Evolutionary conservation across 2,113 vertebrate species (phyloP), one percentile per base, ranked within the genome.

Genomic region (Calcarius ornatus): DNA sequence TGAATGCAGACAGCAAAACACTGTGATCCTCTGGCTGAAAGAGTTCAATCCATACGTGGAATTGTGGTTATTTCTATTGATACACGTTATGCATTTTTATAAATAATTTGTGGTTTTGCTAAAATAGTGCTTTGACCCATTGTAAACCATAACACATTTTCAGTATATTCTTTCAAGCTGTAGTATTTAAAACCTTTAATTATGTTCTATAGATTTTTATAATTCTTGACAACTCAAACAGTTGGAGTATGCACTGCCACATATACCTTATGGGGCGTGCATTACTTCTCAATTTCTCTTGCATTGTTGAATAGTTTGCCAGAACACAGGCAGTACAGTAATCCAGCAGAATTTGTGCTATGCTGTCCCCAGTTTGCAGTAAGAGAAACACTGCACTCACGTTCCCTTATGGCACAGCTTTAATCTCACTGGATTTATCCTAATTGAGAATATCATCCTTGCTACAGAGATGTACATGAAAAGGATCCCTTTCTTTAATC

Each of bases 51-150:
- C 54, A 9, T 68, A 33, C 45, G 59, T n/a, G 25, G n/a, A 75
- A 63, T 25, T 50, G 69, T 90, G 35, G 51, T 64, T 78, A 27
- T 92, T 83, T 88, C 43, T 81, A 68, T 75, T 89, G 89, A 87
- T 64, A 64, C 14, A 23, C 9, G 17, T 91, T 59, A 59, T 24
- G 12, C 21, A 21, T 76, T 65, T 75, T 60, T 81, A 59, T 71
- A 86, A 94, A 81, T 84, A 91, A 86, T 92, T 83, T 68, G 81
- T 91, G 65, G 69, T 78, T 95, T 88, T 91, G 24, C 83, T 89
- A 37, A 91, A 91, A 48, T 4, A n/a, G 20, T 75, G 25, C 56
- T 75, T 89, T 92, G 70, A 56, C 24, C 65, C 28, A 56, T 93
- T 92, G 64, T n/a, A 95, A 95, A 73, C 69, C 23, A 23, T 95